Percentiles rank a stretch among this genome's conserved stretches.
Evolutionary conservation across 2,888 invertebrate species (phyloP).

Genomic region (Athripsodes cinereus): DNA sequence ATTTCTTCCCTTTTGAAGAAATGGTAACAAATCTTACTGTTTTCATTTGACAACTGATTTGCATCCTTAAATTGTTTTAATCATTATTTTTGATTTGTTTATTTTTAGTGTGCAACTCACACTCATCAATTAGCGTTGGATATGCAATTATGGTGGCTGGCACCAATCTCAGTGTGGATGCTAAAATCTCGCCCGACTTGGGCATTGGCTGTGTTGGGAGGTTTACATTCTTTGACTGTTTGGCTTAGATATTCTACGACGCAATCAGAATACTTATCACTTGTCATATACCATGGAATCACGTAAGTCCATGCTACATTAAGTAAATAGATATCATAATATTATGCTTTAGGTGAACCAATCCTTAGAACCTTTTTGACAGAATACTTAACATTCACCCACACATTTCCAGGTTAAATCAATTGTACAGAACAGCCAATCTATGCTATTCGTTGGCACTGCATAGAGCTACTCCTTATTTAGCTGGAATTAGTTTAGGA

Average conservation of each 20-base stretch:
- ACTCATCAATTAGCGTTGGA: conserved; percentile 70
- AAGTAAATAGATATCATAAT: background rate
- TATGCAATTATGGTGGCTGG: conserved; percentile 63
- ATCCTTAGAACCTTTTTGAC: too few relatives aligned
- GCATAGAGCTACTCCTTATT: conserved; percentile 60
- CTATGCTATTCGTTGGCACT: conserved; percentile 56
- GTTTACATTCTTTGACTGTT: conserved; percentile 52
- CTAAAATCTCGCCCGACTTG: conserved; percentile 50
- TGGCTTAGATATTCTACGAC: conserved; percentile 58
- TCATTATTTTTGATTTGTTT: too few relatives aligned
- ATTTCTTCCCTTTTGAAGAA: conserved; percentile 61
- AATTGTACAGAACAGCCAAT: conserved; percentile 62
- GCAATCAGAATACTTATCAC: conserved; percentile 54
- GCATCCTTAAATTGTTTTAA: too few relatives aligned
- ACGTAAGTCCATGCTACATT: conserved; percentile 44
- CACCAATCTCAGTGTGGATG: conserved; percentile 60
- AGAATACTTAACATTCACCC: too few relatives aligned
- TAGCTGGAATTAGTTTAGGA: conserved; percentile 59
- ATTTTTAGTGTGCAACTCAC: conserved; percentile 63
- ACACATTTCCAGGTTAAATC: conserved; percentile 51
- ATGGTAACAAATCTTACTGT: too few relatives aligned
- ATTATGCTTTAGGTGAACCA: too few relatives aligned
- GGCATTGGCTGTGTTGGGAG: conserved; percentile 50
- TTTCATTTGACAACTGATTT: too few relatives aligned
- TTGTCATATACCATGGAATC: conserved; percentile 63